Evolutionary conservation across 2,888 invertebrate species (phyloP), one percentile per base, ranked within the genome.

Genomic region (Leptothorax acervorum): DNA sequence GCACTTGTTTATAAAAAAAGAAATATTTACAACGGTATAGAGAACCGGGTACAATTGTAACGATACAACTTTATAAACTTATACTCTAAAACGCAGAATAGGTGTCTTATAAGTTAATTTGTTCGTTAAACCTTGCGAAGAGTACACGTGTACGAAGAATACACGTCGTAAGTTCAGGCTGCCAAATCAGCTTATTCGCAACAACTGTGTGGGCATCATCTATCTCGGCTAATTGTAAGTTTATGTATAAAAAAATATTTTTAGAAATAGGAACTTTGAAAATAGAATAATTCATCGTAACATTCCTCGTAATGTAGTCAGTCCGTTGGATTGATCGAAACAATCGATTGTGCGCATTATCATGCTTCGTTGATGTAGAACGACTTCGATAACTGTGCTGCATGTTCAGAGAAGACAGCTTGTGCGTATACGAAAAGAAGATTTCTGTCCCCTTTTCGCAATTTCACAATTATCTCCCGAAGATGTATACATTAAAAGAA

Each of bases 251-350:
- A 68, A 35, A 79, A 71, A 71, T 79, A 57, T 45, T 79, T 79
- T 79, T 71, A 79, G 79, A 71, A 48, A 60, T 60, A 79, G 79
- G 79, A 79, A 79, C 79, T 79, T 79, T 23, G 35, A 71, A 79
- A 71, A 79, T 71, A 79, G 71, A 71, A 79, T 57, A 57, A 57
- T 45, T 79, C 48, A 12, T 35, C 48, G 18, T 35, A 71, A 48
- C 57, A 55, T 70, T 70, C 31, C 31, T 79, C 9, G 31, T 57
- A 68, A 45, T 42, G 45, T 65, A 55, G 55, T 78, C 66, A 68
- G 68, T 79, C 70, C 31, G 9, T 71, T 3, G 28, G n/a, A 53
- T 66, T 18, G 57, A 79, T 70, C 57, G 79, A 15, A 35, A n/a
- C 35, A 45, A 45, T 23, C 71, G 35, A 60, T 70, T 60, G 57